Percentiles rank a stretch among this genome's conserved stretches.
phyloP scores from a whole-genome alignment of 2,888 invertebrate species.

The Hemistola chrysoprasaria region DNA sequence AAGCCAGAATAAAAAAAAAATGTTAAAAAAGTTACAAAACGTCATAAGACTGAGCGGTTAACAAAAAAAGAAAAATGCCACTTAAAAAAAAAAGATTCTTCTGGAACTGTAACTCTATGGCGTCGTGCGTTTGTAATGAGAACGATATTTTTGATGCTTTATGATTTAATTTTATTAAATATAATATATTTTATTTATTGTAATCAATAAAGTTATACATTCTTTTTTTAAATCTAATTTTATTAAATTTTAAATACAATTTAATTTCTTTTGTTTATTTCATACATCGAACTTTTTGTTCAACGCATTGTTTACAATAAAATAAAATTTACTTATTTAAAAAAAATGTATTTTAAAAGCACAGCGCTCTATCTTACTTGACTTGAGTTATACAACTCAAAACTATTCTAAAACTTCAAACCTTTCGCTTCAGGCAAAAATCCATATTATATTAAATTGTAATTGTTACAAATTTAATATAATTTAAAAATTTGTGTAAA shows the following conservation, averaged over 20 bases:
- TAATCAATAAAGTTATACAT: no score
- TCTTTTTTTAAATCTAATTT: no score
- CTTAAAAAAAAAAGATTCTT: slow-evolving; percentile 39
- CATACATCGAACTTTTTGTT: slow-evolving; percentile 20
- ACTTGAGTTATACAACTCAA: slow-evolving; percentile 7
- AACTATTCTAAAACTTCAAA: slow-evolving; percentile 6
- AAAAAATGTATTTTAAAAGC: no score
- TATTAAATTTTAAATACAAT: no score
- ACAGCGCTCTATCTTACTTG: slow-evolving; percentile 22
- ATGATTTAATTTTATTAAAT: slow-evolving; percentile 1
- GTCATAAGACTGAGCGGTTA: slow-evolving; percentile 80
- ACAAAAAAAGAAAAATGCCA: slow-evolving; percentile 56
- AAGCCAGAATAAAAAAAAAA: slow-evolving; percentile 89
- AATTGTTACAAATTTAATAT: no score
- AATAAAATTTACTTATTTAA: no score
- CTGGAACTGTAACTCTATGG: slow-evolving; percentile 25
- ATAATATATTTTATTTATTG: no score
- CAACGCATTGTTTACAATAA: slow-evolving; percentile 10
- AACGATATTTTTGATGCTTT: slow-evolving; percentile 5
- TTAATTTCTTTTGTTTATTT: no score
- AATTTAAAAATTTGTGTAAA: background rate
- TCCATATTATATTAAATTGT: no score
- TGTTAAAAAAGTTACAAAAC: slow-evolving; percentile 55
- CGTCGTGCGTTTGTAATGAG: slow-evolving; percentile 19
- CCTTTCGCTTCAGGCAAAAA: no score